Evolutionary conservation across 2,113 vertebrate genomes (phyloP), one percentile per base, ranked within the genome.

Genomic region (Heterotis niloticus): DNA sequence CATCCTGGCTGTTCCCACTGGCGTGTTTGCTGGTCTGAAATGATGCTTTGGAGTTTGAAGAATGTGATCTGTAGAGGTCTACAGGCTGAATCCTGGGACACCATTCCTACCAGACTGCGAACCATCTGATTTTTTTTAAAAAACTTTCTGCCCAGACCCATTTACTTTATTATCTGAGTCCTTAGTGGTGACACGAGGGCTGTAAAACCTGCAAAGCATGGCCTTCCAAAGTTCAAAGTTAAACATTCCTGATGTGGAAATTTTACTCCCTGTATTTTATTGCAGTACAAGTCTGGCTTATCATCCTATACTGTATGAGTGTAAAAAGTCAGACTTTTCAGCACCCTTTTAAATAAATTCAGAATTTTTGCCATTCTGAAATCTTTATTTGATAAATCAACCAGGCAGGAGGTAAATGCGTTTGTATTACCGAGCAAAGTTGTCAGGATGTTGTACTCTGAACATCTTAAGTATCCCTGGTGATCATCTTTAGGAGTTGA

Each of bases 401-500:
- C 71, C 52, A 10, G 28, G n/a, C 5, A 10, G 51, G 44, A 72
- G 52, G 56, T 34, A 28, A 64, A 66, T 78, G 74, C 80, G 79
- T 79, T 80, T 78, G 51, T 14, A 57, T 64, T 68, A 70, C 70
- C 64, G 84, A 73, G 83, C 2, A 81, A 79, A 82, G 73, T 81
- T 81, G 84, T 68, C 10, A 23, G 77, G 80, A 75, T 86, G 29
- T 83, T 65, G 79, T 80, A 56, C 76, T 74, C 54, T 59, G 28
- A 67, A 71, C 78, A 83, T 71, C 78, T 28, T 44, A 71, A 69
- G 59, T 81, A 51, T 66, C 12, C 74, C 26, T 77, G 18, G 70
- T 79, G 68, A 13, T 60, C 68, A 16, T 28, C 10, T 76, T 57
- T 18, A 14, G 73, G 60, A 80, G 64, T 80, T 71, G 69, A 23